Conservation (phyloP, 2,113 vertebrate species). For the Orycteropus afer region DNA sequence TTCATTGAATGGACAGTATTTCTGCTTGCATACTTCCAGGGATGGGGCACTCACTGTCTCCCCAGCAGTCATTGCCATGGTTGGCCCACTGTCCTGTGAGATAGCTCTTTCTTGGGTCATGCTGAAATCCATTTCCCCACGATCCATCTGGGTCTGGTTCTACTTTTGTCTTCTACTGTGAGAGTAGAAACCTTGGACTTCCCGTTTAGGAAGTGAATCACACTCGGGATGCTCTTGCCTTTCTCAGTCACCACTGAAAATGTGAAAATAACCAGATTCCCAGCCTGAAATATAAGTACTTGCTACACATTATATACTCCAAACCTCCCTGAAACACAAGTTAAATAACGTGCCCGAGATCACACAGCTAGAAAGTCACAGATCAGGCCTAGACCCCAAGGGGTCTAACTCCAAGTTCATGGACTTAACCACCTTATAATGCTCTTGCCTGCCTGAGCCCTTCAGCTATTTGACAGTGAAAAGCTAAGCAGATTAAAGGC, state of each 20-base stretch:
- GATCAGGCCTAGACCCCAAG: not conserved
- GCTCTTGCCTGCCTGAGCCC: not conserved
- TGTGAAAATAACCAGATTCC: slow-evolving; percentile 49
- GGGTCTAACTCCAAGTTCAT: not conserved
- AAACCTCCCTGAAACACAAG: slow-evolving; percentile 34
- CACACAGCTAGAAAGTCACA: slow-evolving; percentile 4
- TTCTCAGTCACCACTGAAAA: slow-evolving; percentile 20
- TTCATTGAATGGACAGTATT: not conserved
- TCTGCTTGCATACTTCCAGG: not conserved
- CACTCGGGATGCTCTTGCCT: not conserved
- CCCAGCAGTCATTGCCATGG: not conserved
- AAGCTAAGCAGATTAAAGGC: slow-evolving; percentile 63
- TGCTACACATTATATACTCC: not conserved
- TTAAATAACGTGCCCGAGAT: slow-evolving; percentile 10
- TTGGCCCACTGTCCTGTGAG: not conserved
- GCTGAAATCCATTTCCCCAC: not conserved
- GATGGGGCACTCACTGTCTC: not conserved
- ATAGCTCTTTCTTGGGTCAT: not conserved
- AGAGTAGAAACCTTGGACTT: slow-evolving; percentile 34
- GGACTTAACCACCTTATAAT: not conserved
- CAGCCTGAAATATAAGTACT: not conserved
- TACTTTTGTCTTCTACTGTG: slow-evolving; percentile 7
- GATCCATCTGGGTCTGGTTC: not conserved
- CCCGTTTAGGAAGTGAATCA: not conserved
- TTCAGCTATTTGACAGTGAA: not conserved